A percentile compares a stretch with the other conserved stretches of the same genome.
These are phyloP conservation scores for Nesometra sesokonis DNA, from an alignment of 35 echinoderm and acorn worm species.

Conservation along the genomic window DNA sequence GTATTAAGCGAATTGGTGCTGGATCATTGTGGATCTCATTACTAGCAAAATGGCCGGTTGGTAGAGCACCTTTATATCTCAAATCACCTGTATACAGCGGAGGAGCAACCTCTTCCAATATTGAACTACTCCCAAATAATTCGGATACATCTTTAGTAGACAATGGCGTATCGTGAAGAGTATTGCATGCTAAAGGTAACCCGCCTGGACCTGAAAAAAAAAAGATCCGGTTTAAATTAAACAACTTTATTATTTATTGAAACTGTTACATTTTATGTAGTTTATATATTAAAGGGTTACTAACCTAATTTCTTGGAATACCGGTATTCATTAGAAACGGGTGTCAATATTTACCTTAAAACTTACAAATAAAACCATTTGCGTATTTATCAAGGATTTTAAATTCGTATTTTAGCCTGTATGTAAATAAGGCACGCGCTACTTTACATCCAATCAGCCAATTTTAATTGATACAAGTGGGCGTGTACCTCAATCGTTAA, in stretches of 20 bases:
- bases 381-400: neutral
- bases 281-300: neutral
- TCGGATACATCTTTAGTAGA: conserved; percentile 42
- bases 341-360: neutral
- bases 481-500: too few species aligned
- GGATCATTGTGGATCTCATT: conserved; percentile 78
- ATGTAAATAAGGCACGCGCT: too few species aligned
- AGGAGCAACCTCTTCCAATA: conserved; percentile 40
- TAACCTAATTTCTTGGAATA: neutral
- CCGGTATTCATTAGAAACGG: too few species aligned
- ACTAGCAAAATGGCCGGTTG: conserved; percentile 71
- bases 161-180: conserved; percentile 46
- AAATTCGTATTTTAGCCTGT: neutral
- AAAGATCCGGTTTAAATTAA: neutral
- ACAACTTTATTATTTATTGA: neutral
- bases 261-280: neutral
- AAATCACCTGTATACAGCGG: conserved; percentile 40
- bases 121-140: conserved; percentile 26
- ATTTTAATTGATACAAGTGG: too few species aligned
- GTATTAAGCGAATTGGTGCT: conserved; percentile 59
- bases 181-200: conserved; percentile 36
- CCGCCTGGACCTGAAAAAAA: conserved; percentile 42
- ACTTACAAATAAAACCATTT: neutral
- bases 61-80: conserved; percentile 36
- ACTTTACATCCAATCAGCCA: too few species aligned